Conservation (phyloP, 2,888 invertebrate species). For the Prionchulus punctatus region DNA sequence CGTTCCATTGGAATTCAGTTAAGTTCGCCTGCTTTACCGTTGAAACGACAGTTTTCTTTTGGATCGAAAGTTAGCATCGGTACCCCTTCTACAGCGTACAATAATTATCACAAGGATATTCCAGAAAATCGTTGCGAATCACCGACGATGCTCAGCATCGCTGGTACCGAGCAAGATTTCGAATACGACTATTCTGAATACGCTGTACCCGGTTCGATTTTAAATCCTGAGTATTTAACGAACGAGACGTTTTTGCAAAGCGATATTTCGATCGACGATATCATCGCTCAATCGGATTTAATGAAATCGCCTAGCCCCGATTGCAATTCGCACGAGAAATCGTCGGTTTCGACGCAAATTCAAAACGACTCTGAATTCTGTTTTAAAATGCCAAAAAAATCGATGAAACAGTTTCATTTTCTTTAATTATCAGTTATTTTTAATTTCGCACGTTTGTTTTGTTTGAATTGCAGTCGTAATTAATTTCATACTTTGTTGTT, state of each 20-base stretch:
- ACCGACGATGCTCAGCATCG: not conserved
- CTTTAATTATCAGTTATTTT: no score
- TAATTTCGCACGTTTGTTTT: no score
- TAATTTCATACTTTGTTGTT: no score
- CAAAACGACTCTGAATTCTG: no score
- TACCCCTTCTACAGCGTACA: not conserved
- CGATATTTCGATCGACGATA: conserved; percentile 2
- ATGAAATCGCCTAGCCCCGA: no score
- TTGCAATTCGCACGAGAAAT: no score
- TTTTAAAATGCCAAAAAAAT: no score
- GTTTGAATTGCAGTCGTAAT: no score
- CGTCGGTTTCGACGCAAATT: no score
- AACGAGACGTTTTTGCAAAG: not conserved
- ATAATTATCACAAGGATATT: not conserved
- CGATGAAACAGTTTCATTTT: no score
- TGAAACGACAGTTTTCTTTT: not conserved
- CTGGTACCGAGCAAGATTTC: not conserved
- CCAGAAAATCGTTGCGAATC: no score
- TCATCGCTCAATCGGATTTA: not conserved
- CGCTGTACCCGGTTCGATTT: conserved; percentile 1
- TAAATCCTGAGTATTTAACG: not conserved
- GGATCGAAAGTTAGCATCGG: not conserved
- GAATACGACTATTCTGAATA: conserved; percentile 4
- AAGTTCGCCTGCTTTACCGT: not conserved
- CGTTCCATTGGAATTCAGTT: not conserved